A percentile compares a stretch with the other conserved stretches of the same genome.
phyloP scores from a whole-genome alignment of 1,140 invertebrate genomes.

The Drosophila prosaltans region DNA sequence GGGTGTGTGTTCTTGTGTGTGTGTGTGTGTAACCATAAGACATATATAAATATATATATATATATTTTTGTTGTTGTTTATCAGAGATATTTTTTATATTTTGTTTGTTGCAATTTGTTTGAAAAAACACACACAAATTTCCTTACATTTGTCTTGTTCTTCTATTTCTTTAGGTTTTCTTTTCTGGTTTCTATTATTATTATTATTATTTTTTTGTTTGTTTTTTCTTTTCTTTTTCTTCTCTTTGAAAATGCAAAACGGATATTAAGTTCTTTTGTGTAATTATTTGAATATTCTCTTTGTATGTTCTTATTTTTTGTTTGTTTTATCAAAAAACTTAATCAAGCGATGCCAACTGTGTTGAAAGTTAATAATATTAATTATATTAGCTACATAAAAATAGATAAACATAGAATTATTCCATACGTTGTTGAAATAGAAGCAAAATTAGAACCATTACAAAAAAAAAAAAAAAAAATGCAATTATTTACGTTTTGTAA shows the following conservation, averaged over 20 bases:
- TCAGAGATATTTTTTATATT: constrained; percentile 43
- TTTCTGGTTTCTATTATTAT: constrained; percentile 29
- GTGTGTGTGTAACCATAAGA: constrained; percentile 83
- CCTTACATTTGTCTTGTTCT: constrained; percentile 46
- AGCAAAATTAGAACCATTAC: constrained; percentile 2
- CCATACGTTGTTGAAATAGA: constrained; percentile 1
- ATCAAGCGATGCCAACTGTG: constrained; percentile 82
- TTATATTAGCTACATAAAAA: constrained; percentile 59
- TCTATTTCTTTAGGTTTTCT: constrained; percentile 10
- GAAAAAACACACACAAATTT: constrained; percentile 40
- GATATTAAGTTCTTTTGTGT: constrained; percentile 32
- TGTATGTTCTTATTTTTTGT: constrained; percentile 1
- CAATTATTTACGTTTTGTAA: no score
- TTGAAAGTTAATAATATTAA: constrained; percentile 71
- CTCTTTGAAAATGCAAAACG: constrained; percentile 70
- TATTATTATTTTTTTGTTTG: constrained; percentile 8
- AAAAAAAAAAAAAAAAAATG: no score
- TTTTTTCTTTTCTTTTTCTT: constrained; percentile 26
- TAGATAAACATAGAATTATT: constrained; percentile 52
- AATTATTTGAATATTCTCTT: no score
- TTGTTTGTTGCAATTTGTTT: constrained; percentile 31
- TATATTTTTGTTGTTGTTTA: neutral
- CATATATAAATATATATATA: constrained; percentile 63
- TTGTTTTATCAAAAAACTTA: constrained; percentile 37
- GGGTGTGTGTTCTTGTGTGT: constrained; percentile 26